phyloP scores from a whole-genome alignment of 2,797 vertebrate species.

The Lagocephalus sceleratus region DNA sequence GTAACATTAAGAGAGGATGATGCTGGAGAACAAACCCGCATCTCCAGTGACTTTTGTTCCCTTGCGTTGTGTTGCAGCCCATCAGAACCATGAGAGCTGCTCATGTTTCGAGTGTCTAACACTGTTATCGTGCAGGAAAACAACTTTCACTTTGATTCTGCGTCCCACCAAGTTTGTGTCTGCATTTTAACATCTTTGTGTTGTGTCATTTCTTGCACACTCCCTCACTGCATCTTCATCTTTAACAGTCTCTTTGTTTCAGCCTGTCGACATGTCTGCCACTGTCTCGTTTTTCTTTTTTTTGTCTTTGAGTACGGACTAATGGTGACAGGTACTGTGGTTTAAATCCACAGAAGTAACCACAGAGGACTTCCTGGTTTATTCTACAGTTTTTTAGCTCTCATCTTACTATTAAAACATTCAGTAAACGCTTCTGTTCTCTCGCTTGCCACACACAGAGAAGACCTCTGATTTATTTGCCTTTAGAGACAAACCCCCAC shows the following conservation, averaged over 20 bases:
- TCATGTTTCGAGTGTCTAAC: slow-evolving; percentile 30
- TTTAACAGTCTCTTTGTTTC: slow-evolving; percentile 12
- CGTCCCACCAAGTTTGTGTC: slow-evolving; percentile 7
- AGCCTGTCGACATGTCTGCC: not conserved
- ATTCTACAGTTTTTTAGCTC: slow-evolving; percentile 34
- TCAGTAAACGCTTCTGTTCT: slow-evolving; percentile 25
- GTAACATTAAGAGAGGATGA: not conserved
- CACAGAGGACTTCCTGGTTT: slow-evolving; percentile 37
- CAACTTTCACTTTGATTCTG: slow-evolving; percentile 10
- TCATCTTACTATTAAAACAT: slow-evolving; percentile 41
- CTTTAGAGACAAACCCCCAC: slow-evolving; percentile 37
- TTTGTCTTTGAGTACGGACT: slow-evolving; percentile 19
- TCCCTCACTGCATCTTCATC: slow-evolving; percentile 8
- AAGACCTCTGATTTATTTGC: slow-evolving; percentile 45
- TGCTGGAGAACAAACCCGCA: not conserved
- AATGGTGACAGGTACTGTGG: slow-evolving; percentile 33
- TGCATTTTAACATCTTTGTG: slow-evolving; percentile 10
- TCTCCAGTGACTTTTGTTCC: not conserved
- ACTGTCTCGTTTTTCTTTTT: slow-evolving; percentile 12
- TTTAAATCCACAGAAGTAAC: slow-evolving; percentile 25
- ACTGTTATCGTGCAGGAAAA: slow-evolving; percentile 9
- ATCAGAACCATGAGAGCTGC: slow-evolving; percentile 6
- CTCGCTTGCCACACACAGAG: slow-evolving; percentile 26
- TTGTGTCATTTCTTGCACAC: slow-evolving; percentile 22
- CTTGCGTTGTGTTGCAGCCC: slow-evolving; percentile 2